Evolutionary conservation across 2,888 invertebrate genomes (phyloP).

Genomic region (Dicyrtoma fusca): DNA sequence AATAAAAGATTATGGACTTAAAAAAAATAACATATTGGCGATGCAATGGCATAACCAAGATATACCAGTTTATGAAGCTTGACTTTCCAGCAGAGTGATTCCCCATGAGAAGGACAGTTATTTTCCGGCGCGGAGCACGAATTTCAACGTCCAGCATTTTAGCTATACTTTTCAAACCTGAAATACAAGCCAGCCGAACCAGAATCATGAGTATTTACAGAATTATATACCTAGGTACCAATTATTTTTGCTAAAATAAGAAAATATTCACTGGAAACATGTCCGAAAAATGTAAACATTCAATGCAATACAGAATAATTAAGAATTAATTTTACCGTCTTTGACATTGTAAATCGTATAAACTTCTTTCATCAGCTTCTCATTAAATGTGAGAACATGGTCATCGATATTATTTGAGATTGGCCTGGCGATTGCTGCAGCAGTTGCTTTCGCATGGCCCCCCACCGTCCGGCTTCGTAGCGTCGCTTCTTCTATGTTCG

Average conservation of each 20-base stretch:
- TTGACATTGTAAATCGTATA: slow-evolving; percentile 63
- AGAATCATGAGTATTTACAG: no score
- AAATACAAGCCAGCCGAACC: slow-evolving; percentile 21
- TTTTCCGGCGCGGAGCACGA: slow-evolving; percentile 64
- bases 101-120: slow-evolving; percentile 64
- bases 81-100: slow-evolving; percentile 68
- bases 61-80: slow-evolving; percentile 66
- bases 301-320: background rate
- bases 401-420: slow-evolving; percentile 56
- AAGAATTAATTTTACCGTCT: slow-evolving; percentile 54
- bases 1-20: no score
- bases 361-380: slow-evolving; percentile 63
- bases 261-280: background rate
- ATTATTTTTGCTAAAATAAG: no score
- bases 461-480: slow-evolving; percentile 8
- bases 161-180: slow-evolving; percentile 63
- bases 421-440: slow-evolving; percentile 13
- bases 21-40: background rate
- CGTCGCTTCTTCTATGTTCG: background rate
- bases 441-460: background rate
- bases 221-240: no score
- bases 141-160: slow-evolving; percentile 61
- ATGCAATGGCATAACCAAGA: no score
- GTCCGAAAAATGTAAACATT: background rate
- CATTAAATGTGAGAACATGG: slow-evolving; percentile 61